Conservation (phyloP, 2,797 vertebrate species). For the Sylvia borin region DNA sequence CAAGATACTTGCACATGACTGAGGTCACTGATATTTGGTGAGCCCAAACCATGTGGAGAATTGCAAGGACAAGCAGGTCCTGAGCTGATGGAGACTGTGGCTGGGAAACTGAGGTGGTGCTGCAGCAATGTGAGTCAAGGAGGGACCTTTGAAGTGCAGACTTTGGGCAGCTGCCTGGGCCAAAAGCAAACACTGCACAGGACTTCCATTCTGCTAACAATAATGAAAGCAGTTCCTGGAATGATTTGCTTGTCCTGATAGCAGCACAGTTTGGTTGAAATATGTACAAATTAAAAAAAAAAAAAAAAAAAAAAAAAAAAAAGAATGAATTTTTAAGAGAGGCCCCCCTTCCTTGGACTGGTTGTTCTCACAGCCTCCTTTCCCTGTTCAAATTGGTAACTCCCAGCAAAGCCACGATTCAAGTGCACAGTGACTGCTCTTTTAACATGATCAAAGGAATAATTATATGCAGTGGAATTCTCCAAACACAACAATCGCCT, state of each 20-base stretch:
- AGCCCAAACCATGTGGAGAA: not conserved
- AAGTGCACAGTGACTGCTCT: slow-evolving; percentile 52
- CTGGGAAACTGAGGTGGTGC: not conserved
- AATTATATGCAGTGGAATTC: slow-evolving; percentile 73
- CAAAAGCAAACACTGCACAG: slow-evolving; percentile 33
- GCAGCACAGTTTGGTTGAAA: slow-evolving; percentile 4
- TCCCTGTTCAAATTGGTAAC: slow-evolving; percentile 45
- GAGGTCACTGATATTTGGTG: not conserved
- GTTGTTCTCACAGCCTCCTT: not conserved
- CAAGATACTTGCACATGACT: not conserved
- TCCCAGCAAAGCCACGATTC: slow-evolving; percentile 62
- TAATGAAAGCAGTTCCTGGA: slow-evolving; percentile 39
- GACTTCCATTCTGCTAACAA: slow-evolving; percentile 33
- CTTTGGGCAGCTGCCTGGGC: not conserved
- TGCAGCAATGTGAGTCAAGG: not conserved
- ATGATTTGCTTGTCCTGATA: slow-evolving; percentile 38
- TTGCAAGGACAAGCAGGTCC: not conserved
- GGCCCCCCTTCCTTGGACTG: not conserved
- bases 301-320: not conserved
- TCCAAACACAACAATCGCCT: slow-evolving; percentile 64
- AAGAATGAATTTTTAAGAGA: not conserved
- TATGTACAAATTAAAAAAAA: not conserved
- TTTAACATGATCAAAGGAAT: slow-evolving; percentile 77
- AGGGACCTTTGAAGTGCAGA: slow-evolving; percentile 25
- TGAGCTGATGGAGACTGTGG: not conserved